Conservation (phyloP, 2,797 vertebrate species). For the Phrynocephalus vlangalii region DNA sequence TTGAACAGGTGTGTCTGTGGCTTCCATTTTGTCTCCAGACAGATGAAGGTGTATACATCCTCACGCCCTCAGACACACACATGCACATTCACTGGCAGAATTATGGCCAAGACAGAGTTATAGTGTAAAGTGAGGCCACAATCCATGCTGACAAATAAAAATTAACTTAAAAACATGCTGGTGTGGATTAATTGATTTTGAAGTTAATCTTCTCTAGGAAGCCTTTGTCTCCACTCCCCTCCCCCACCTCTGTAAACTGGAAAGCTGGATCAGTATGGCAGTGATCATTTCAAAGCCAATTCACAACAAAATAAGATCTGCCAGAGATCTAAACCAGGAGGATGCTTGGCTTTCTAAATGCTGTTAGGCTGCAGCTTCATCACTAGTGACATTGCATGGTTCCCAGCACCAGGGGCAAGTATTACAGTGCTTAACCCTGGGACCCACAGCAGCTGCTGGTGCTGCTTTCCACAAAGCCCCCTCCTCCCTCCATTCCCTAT, state of each 20-base stretch:
- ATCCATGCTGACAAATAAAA: neutral
- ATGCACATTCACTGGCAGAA: neutral
- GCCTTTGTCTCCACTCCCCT: neutral
- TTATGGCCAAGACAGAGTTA: neutral
- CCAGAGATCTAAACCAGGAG: neutral
- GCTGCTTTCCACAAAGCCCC: too few relatives aligned
- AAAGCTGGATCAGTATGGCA: neutral
- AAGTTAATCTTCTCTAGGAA: neutral
- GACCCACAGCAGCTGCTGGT: too few relatives aligned
- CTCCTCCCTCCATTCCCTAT: too few relatives aligned
- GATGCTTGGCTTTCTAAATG: neutral
- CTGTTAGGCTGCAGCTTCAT: neutral
- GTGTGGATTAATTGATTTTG: neutral
- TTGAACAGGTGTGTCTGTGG: slow-evolving; percentile 61
- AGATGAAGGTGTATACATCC: slow-evolving; percentile 11
- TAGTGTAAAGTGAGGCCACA: neutral
- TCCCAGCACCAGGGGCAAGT: too few relatives aligned
- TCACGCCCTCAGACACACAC: neutral
- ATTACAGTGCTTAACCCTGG: too few relatives aligned
- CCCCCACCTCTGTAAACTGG: neutral
- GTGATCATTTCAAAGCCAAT: neutral
- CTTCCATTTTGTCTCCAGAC: slow-evolving; percentile 53
- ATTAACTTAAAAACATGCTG: neutral
- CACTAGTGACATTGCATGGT: neutral
- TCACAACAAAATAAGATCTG: neutral